Conservation (phyloP, 2,113 vertebrate genomes). For the Scopus umbretta region DNA sequence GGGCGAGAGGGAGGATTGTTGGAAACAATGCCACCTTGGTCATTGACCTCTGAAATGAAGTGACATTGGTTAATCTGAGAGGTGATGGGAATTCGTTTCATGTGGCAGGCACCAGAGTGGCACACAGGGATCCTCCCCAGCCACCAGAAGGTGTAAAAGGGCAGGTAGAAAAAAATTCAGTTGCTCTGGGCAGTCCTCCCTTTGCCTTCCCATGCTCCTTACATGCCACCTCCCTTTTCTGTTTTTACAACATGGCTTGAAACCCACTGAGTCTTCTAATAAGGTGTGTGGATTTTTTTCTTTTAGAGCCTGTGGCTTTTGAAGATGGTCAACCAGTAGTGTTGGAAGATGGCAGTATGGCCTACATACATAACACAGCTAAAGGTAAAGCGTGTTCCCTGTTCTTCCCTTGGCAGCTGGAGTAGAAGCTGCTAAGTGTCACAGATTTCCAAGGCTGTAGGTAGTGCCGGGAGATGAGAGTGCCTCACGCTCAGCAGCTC, state of each 20-base stretch:
- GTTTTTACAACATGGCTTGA: background rate
- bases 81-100: background rate
- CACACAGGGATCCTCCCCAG: background rate
- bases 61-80: background rate
- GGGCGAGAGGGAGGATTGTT: background rate
- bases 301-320: slow-evolving; percentile 73
- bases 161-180: background rate
- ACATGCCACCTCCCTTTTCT: background rate
- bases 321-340: slow-evolving; percentile 80
- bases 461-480: background rate
- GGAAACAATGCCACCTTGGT: background rate
- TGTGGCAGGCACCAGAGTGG: background rate
- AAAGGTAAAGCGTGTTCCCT: slow-evolving; percentile 67
- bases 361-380: slow-evolving; percentile 74
- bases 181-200: background rate
- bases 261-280: background rate
- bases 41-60: background rate
- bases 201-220: background rate
- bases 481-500: background rate
- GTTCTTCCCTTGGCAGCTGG: background rate
- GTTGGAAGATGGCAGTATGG: slow-evolving; percentile 77
- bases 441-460: background rate
- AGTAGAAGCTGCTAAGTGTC: background rate
- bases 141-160: background rate
- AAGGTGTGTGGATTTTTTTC: background rate